Evolutionary conservation across 2,113 vertebrate species (phyloP).

Genomic region (Cyanistes caeruleus): DNA sequence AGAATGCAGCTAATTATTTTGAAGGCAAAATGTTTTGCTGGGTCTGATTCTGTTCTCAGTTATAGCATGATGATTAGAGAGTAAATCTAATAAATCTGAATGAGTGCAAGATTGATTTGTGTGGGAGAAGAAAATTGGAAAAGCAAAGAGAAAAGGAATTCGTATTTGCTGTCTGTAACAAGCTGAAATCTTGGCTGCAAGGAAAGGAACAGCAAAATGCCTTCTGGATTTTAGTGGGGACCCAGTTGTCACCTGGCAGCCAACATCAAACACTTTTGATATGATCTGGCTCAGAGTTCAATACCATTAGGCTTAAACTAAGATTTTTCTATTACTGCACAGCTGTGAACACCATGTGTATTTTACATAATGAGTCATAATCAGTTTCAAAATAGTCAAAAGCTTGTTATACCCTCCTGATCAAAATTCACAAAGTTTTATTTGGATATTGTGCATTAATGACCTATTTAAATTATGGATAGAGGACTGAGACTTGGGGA

Average conservation of each 20-base stretch:
- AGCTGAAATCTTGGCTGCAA: neutral
- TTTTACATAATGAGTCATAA: neutral
- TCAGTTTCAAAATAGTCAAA: neutral
- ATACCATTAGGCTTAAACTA: neutral
- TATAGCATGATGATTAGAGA: neutral
- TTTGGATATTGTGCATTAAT: neutral
- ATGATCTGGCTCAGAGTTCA: neutral
- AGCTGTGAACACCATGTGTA: neutral
- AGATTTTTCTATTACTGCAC: neutral
- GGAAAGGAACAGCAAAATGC: neutral
- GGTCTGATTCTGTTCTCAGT: conserved; percentile 51
- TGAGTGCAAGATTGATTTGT: neutral
- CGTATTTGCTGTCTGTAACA: neutral
- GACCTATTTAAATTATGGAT: neutral
- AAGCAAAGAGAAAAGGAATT: neutral
- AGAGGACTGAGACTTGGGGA: neutral
- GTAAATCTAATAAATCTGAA: conserved; percentile 2
- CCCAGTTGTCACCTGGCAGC: neutral
- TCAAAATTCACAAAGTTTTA: conserved; percentile 18
- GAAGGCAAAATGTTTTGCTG: conserved; percentile 3
- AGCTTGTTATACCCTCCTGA: neutral
- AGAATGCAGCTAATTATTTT: neutral
- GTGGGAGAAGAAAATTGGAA: neutral
- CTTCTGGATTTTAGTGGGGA: neutral
- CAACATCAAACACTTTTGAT: neutral